Conservation (phyloP, 1,140 invertebrate species). For the Papilio machaon region DNA sequence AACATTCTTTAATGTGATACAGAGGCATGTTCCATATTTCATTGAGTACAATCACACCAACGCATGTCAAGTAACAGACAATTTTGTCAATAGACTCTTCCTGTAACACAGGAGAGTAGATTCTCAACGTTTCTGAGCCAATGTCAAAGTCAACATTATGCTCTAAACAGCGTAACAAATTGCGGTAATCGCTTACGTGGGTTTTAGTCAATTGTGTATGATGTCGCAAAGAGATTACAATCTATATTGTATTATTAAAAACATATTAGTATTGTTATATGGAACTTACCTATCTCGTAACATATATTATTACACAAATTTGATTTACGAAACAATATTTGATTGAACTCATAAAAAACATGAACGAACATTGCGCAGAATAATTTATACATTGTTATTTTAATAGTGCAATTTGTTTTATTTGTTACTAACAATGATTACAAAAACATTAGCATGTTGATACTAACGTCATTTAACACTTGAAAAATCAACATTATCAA, state of each 20-base stretch:
- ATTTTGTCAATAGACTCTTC: slow-evolving; percentile 25
- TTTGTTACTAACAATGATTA: not conserved
- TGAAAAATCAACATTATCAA: too few relatives aligned
- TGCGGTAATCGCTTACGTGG: slow-evolving; percentile 31
- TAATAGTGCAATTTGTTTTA: not conserved
- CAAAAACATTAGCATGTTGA: not conserved
- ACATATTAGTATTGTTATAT: slow-evolving; percentile 15
- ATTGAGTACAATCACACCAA: slow-evolving; percentile 4
- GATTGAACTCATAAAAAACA: not conserved
- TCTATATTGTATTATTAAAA: slow-evolving; percentile 24
- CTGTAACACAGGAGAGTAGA: not conserved
- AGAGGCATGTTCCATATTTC: not conserved
- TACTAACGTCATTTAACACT: too few relatives aligned
- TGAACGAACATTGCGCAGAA: not conserved
- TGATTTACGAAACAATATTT: not conserved
- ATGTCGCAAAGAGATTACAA: slow-evolving; percentile 6
- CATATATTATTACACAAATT: not conserved
- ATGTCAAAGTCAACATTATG: slow-evolving; percentile 35
- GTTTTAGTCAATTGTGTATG: slow-evolving; percentile 17
- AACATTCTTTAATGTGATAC: too few relatives aligned
- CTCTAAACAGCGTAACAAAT: slow-evolving; percentile 32
- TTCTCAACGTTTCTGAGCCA: not conserved
- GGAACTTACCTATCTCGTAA: not conserved
- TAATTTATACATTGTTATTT: not conserved
- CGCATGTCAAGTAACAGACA: not conserved